Evolutionary conservation across 2,888 invertebrate genomes (phyloP).

Genomic region (Oxystoma pomonae): DNA sequence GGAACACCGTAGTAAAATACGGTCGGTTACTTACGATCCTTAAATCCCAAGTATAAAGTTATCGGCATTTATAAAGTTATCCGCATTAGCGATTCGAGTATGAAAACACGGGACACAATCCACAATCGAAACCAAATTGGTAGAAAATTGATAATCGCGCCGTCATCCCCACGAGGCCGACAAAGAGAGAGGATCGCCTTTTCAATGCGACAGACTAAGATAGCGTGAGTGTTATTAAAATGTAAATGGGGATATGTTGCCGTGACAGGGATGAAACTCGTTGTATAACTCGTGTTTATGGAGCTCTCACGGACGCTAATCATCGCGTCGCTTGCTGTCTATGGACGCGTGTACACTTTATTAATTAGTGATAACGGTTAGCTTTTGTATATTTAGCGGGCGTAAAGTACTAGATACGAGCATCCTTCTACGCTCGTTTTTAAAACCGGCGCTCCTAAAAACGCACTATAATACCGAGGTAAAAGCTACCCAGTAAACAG

Average conservation of each 20-base stretch:
- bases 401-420: too few species aligned
- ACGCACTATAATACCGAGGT: too few species aligned
- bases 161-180: slow-evolving; percentile 29
- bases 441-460: too few species aligned
- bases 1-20: too few species aligned
- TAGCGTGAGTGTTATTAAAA: slow-evolving; percentile 46
- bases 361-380: not conserved
- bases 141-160: slow-evolving; percentile 51
- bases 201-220: slow-evolving; percentile 1
- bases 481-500: too few species aligned
- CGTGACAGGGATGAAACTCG: slow-evolving; percentile 37
- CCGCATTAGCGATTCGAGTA: slow-evolving; percentile 38
- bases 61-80: too few species aligned
- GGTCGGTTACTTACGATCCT: too few species aligned
- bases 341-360: not conserved
- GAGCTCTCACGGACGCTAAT: not conserved
- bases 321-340: not conserved
- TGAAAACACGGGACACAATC: slow-evolving; percentile 37
- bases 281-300: not conserved
- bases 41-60: too few species aligned
- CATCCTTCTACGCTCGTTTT: too few species aligned
- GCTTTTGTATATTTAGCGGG: too few species aligned
- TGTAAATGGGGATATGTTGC: slow-evolving; percentile 48
- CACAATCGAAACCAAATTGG: slow-evolving; percentile 50
- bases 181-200: slow-evolving; percentile 23